A percentile compares a stretch with the other conserved stretches of the same genome.
Conservation (phyloP, 2,113 vertebrate species). For the Terrapene triunguis region DNA sequence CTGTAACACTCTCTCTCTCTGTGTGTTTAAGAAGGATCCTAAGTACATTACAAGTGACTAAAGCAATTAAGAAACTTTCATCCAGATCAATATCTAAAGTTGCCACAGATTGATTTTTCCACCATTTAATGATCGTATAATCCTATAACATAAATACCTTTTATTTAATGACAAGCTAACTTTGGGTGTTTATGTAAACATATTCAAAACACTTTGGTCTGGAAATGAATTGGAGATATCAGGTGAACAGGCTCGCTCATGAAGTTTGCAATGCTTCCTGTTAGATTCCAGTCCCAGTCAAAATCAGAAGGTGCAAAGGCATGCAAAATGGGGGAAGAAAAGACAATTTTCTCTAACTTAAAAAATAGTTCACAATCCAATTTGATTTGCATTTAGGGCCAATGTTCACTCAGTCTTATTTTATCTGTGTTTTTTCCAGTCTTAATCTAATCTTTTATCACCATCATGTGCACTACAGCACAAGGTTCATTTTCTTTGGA, state of each 20-base stretch:
- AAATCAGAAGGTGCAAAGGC: neutral
- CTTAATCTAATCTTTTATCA: neutral
- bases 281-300: neutral
- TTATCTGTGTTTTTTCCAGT: neutral
- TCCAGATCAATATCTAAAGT: neutral
- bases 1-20: neutral
- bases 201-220: neutral
- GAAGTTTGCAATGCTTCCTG: neutral
- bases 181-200: neutral
- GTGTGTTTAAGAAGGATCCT: neutral
- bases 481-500: neutral
- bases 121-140: neutral
- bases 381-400: neutral
- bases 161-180: neutral
- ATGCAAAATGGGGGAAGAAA: neutral
- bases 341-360: neutral
- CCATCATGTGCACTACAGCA: neutral
- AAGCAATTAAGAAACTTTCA: conserved; percentile 9
- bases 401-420: neutral
- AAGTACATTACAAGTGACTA: neutral
- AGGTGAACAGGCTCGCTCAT: neutral
- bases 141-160: neutral
- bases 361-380: neutral
- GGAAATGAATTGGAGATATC: neutral
- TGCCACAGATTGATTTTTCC: accelerated